phyloP scores from a whole-genome alignment of 2,797 vertebrate genomes.

The Microchirus variegatus region DNA sequence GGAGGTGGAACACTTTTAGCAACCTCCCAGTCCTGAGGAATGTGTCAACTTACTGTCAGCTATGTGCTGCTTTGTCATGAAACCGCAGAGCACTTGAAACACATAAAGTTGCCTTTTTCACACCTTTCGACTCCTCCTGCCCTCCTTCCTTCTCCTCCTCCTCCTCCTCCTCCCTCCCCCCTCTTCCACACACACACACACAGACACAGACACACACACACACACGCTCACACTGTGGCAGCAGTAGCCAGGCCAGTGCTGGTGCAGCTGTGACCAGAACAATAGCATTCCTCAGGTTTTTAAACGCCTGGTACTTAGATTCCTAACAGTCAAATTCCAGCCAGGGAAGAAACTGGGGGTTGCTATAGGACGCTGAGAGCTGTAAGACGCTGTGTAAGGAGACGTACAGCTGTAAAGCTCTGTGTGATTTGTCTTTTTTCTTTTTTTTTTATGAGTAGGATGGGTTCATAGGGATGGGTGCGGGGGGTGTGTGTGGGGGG shows the following conservation, averaged over 20 bases:
- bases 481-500: slow-evolving; percentile 4
- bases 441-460: slow-evolving; percentile 54
- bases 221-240: slow-evolving; percentile 48
- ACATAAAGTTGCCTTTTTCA: slow-evolving; percentile 71
- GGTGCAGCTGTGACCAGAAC: slow-evolving; percentile 78
- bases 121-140: slow-evolving; percentile 67
- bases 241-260: slow-evolving; percentile 56
- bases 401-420: slow-evolving; percentile 64
- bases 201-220: slow-evolving; percentile 11
- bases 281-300: slow-evolving; percentile 78
- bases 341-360: slow-evolving; percentile 64
- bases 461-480: slow-evolving; percentile 8
- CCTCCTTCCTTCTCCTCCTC: slow-evolving; percentile 31
- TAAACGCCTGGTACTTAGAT: slow-evolving; percentile 80
- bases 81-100: slow-evolving; percentile 60
- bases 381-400: slow-evolving; percentile 61
- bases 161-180: not conserved
- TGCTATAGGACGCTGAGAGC: slow-evolving; percentile 62
- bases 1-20: slow-evolving; percentile 26
- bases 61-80: slow-evolving; percentile 74
- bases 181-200: not conserved
- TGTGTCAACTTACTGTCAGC: slow-evolving; percentile 78
- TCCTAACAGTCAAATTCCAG: slow-evolving; percentile 76
- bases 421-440: slow-evolving; percentile 50
- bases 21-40: slow-evolving; percentile 65